Conservation (phyloP, 2,113 vertebrate genomes). For the Mastomys coucha region DNA sequence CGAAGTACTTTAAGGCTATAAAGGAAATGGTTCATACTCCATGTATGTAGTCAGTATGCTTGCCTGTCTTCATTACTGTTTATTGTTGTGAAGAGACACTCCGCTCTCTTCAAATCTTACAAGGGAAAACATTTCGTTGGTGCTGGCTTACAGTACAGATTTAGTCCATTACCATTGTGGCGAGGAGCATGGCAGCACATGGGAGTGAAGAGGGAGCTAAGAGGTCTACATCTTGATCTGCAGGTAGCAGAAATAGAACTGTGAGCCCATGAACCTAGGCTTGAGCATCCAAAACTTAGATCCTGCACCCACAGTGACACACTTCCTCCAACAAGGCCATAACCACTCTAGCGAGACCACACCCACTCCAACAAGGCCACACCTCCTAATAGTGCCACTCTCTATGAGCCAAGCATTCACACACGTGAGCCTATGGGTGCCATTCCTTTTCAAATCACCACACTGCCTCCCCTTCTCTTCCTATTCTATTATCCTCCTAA, state of each 20-base stretch:
- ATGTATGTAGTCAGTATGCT: neutral
- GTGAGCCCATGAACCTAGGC: neutral
- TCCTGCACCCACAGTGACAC: neutral
- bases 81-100: neutral
- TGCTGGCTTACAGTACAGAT: neutral
- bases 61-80: neutral
- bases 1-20: constrained; percentile 23
- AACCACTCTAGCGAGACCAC: neutral
- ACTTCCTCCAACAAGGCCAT: neutral
- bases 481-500: neutral
- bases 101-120: neutral
- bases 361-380: neutral
- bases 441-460: neutral
- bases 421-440: neutral
- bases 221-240: neutral
- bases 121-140: neutral
- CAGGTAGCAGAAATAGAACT: neutral
- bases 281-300: neutral
- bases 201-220: neutral
- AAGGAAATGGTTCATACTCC: constrained; percentile 11
- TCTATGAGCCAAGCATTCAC: neutral
- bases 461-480: neutral
- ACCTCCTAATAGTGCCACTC: neutral
- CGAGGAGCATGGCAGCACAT: neutral
- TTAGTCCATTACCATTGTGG: neutral